These are phyloP conservation scores for Saccostrea cuccullata DNA, from an alignment of 1,140 invertebrate genomes.

Conservation along the genomic window DNA sequence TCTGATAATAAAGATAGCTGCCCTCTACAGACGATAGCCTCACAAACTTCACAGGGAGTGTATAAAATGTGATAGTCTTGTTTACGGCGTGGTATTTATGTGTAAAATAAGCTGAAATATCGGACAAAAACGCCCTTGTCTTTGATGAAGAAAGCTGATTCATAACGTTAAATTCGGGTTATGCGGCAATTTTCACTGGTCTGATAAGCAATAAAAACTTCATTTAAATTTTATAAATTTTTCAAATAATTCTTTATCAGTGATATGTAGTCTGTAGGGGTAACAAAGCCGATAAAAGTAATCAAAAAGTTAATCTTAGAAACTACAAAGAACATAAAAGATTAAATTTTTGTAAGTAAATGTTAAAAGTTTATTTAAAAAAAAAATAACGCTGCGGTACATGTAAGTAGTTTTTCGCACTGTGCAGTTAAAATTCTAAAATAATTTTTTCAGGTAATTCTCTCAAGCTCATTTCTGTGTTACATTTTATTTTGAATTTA, in stretches of 20 bases:
- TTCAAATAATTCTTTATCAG: conserved; percentile 18
- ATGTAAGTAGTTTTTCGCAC: too few relatives aligned
- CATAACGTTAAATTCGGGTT: background rate
- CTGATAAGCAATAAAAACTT: background rate
- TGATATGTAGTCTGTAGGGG: background rate
- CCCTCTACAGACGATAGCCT: conserved; percentile 17
- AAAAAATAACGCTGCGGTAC: too few relatives aligned
- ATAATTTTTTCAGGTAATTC: too few relatives aligned
- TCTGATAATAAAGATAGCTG: background rate
- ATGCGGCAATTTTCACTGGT: background rate
- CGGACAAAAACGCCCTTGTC: conserved; percentile 10
- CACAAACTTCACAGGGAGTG: background rate
- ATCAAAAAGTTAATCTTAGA: background rate
- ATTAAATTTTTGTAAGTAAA: too few relatives aligned
- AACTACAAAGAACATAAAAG: too few relatives aligned
- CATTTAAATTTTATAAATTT: background rate
- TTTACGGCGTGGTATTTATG: background rate
- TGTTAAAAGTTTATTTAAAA: too few relatives aligned
- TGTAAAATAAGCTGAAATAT: background rate
- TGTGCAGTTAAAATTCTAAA: too few relatives aligned
- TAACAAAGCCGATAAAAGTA: background rate
- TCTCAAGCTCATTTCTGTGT: too few relatives aligned
- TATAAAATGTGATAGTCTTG: conserved; percentile 14
- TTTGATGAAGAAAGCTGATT: background rate
- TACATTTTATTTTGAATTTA: too few relatives aligned